These are phyloP conservation scores for Polydesmus complanatus DNA, from an alignment of 2,888 invertebrate species.

Conservation along the genomic window DNA sequence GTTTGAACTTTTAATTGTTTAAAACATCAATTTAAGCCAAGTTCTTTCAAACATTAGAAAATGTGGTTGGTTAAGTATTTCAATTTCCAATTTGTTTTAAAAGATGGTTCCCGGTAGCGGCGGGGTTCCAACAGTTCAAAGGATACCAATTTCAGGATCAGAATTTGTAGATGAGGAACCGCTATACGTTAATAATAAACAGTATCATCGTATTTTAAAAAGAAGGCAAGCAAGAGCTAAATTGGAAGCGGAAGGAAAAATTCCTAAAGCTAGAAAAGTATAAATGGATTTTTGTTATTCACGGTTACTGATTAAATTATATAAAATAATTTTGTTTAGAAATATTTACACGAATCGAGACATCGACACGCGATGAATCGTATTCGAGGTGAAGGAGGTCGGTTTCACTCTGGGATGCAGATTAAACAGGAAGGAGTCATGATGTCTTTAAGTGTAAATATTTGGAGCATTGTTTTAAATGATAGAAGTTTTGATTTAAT, in stretches of 20 bases:
- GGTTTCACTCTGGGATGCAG: constrained; percentile 64
- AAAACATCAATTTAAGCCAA: neutral
- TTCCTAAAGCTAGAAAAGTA: constrained; percentile 89
- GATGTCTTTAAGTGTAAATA: neutral
- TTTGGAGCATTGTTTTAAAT: no score
- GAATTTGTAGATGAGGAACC: constrained; percentile 79
- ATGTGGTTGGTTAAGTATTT: constrained; percentile 12
- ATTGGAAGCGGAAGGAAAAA: constrained; percentile 84
- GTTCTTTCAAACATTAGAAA: no score
- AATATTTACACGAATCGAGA: constrained; percentile 95
- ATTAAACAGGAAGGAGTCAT: constrained; percentile 11
- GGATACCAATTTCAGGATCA: constrained; percentile 44
- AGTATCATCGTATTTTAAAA: constrained; percentile 73
- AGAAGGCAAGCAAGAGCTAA: constrained; percentile 86
- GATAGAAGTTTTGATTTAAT: no score
- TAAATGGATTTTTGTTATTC: constrained; percentile 21
- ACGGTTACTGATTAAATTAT: neutral
- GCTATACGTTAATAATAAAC: constrained; percentile 94
- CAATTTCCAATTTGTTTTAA: neutral
- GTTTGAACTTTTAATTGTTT: no score
- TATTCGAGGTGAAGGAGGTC: constrained; percentile 87
- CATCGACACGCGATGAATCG: constrained; percentile 96
- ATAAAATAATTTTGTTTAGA: no score
- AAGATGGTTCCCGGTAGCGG: constrained; percentile 44
- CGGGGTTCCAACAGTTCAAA: constrained; percentile 28